Percentiles rank a stretch among this genome's conserved stretches.
phyloP scores from a whole-genome alignment of 2,113 vertebrate genomes.

The Scartelaos histophorus region DNA sequence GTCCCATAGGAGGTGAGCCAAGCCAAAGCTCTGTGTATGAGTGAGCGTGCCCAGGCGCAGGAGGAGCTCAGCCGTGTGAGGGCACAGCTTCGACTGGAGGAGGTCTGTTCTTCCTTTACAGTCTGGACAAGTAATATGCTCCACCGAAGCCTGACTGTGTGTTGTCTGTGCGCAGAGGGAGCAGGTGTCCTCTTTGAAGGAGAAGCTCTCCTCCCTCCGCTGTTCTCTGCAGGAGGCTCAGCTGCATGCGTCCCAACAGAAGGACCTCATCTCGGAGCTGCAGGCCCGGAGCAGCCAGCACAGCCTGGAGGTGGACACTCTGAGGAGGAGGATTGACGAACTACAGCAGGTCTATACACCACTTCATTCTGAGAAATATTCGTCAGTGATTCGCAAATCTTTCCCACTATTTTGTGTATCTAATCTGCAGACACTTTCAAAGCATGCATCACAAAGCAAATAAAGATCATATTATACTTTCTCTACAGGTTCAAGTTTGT shows the following conservation, averaged over 20 bases:
- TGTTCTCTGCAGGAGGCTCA: conserved; percentile 86
- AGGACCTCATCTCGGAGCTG: conserved; percentile 81
- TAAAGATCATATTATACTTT: too few species aligned
- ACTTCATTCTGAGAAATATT: not conserved
- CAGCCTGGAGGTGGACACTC: conserved; percentile 77
- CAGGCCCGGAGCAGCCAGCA: conserved; percentile 82
- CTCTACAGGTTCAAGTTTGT: too few species aligned
- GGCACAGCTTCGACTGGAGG: conserved; percentile 82
- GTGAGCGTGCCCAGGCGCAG: conserved; percentile 81
- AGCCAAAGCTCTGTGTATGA: conserved; percentile 76
- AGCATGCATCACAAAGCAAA: too few species aligned
- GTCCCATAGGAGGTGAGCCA: conserved; percentile 84
- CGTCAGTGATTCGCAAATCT: not conserved
- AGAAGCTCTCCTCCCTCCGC: conserved; percentile 83
- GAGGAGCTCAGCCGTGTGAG: conserved; percentile 84
- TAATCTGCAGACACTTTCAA: too few species aligned
- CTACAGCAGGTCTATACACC: conserved; percentile 85
- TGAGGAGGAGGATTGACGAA: conserved; percentile 82
- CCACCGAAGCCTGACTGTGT: not conserved
- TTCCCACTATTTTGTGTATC: not conserved
- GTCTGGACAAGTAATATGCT: not conserved
- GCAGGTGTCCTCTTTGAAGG: conserved; percentile 80
- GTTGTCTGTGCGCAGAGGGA: conserved; percentile 81
- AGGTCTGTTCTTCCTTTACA: conserved; percentile 64
- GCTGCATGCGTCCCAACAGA: conserved; percentile 84